Base-by-base conservation (phyloP, 23 tunicate genomes). In the Ascidia mentula region DNA sequence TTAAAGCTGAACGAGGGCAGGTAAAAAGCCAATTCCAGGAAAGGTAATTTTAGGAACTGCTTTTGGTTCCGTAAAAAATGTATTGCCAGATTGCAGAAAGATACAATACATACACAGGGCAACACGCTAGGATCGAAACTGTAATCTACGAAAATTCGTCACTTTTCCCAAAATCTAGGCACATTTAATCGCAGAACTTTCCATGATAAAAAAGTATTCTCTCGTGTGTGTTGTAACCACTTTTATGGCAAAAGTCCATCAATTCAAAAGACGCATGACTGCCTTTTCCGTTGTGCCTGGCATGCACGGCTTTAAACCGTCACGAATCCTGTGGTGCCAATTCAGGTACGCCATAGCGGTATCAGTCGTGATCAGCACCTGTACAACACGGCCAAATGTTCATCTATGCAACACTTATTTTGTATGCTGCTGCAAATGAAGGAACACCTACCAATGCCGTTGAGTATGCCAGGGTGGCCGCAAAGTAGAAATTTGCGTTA, bases 401-500 rank as follows among this genome's bases (percentile, higher is more conserved):
- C 24, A 69, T 45, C 18, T 45, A 45, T 45, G 18, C 18, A 45
- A 45, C 60, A 45, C 18, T 45, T 45, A 45, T 45, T 15, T 45
- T 45, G 18, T 45, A 15, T 17, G 18, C 60, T 45, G 18, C 17
- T 15, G 18, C 18, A 45, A 45, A 15, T 45, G 60, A 45, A 18
- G 18, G 32, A 22, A 31, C 3, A 82, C 92, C 34, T 12, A 93
- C 89, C 36, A 88, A 89, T 39, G 98, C 85, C 0, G 85, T 80
- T 15, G 85, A 76, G 77, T 81, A 93, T 7, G 86, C 86, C 32
- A 93, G 80, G 0, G 92, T 84, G 0, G 98, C 83, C 7, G 98
- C 98, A 84, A 93, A 93, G 77, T 88, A 93, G 65, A 93, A 93
- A 70, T 93, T 93, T 17, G 98, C 98, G 69, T 93, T 93, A 2